These are phyloP conservation scores for Hydrozoanthus gracilis DNA, from an alignment of 92 coral and sea anemone species.

Conservation along the genomic window DNA sequence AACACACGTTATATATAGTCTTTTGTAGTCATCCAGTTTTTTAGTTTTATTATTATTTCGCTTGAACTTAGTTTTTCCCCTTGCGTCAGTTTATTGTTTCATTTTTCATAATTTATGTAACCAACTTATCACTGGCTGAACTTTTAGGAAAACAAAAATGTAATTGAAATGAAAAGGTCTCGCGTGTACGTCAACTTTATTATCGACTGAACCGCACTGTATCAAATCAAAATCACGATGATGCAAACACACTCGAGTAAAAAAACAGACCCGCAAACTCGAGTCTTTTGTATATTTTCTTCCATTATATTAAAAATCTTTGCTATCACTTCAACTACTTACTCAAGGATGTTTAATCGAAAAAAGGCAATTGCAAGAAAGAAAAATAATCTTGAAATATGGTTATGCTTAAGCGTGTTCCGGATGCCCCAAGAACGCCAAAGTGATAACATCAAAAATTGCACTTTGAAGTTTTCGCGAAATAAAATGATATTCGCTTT, in stretches of 20 bases:
- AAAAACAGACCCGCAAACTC: background rate
- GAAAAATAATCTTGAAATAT: background rate
- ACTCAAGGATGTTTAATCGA: background rate
- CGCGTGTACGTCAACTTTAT: background rate
- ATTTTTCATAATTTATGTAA: constrained; percentile 36
- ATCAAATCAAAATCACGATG: no score
- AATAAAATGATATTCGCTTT: background rate
- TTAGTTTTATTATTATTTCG: background rate
- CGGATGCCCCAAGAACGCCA: constrained; percentile 18
- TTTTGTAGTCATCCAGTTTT: background rate
- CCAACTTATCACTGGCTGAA: constrained; percentile 13
- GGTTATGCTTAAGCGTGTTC: background rate
- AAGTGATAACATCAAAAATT: background rate
- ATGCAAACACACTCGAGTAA: background rate
- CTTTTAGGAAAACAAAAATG: background rate
- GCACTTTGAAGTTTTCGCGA: background rate
- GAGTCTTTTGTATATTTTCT: background rate
- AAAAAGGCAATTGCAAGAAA: background rate
- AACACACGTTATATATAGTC: background rate
- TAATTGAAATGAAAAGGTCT: background rate
- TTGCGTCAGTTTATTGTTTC: constrained; percentile 1
- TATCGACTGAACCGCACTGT: no score
- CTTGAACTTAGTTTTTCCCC: background rate
- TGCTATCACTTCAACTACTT: background rate
- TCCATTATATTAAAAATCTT: background rate